phyloP scores from a whole-genome alignment of 2,797 vertebrate genomes.

The Dipus sagitta region DNA sequence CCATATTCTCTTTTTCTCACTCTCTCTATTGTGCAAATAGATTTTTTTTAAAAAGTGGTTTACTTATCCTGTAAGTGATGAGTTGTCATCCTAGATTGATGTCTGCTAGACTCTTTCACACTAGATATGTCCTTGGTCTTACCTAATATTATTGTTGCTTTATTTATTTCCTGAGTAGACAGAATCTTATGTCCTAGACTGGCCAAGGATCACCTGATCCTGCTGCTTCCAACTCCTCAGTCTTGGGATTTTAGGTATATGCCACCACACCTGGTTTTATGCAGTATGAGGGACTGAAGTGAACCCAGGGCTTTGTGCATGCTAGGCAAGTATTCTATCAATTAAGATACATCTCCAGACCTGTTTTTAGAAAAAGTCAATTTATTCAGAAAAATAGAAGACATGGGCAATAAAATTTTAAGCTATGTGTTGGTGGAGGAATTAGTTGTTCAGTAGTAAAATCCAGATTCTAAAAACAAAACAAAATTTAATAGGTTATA shows the following conservation, averaged over 20 bases:
- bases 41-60: neutral
- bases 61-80: slow-evolving; percentile 19
- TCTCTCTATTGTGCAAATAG: no score
- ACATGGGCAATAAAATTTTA: slow-evolving; percentile 59
- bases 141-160: slow-evolving; percentile 9
- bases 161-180: neutral
- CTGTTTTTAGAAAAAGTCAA: neutral
- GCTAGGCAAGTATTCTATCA: neutral
- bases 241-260: neutral
- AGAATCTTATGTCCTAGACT: neutral
- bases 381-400: slow-evolving; percentile 62
- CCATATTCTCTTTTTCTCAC: no score
- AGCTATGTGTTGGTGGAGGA: slow-evolving; percentile 52
- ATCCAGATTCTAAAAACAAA: slow-evolving; percentile 65
- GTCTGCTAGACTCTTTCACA: slow-evolving; percentile 26
- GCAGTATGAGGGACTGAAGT: neutral
- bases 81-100: slow-evolving; percentile 43
- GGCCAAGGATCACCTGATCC: neutral
- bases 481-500: slow-evolving; percentile 63
- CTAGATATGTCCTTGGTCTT: slow-evolving; percentile 38
- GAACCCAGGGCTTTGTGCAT: neutral
- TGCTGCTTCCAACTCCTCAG: neutral
- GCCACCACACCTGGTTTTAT: neutral
- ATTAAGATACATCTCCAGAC: neutral
- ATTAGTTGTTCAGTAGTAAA: slow-evolving; percentile 64